phyloP scores from a whole-genome alignment of 2,888 invertebrate genomes.

The Euproctis similis region DNA sequence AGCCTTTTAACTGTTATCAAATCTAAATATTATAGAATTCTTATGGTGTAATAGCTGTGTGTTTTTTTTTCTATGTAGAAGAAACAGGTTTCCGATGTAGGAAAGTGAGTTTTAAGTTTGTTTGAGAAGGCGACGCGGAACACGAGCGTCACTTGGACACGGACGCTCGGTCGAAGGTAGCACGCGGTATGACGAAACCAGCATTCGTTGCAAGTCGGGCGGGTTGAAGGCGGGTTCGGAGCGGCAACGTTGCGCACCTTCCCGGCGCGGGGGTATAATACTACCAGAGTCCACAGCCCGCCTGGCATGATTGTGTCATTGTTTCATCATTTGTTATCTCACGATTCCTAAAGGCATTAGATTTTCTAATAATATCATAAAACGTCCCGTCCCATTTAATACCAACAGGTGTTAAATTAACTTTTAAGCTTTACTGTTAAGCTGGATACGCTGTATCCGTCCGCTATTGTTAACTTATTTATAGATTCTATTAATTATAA shows the following conservation, averaged over 20 bases:
- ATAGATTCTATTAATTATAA: too few species aligned
- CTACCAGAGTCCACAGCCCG: slow-evolving; percentile 37
- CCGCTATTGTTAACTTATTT: too few species aligned
- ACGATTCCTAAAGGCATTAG: slow-evolving; percentile 37
- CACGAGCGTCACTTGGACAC: slow-evolving; percentile 35
- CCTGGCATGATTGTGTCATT: slow-evolving; percentile 48
- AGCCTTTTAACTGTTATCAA: slow-evolving; percentile 26
- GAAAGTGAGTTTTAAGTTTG: slow-evolving; percentile 63
- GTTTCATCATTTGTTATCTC: slow-evolving; percentile 55
- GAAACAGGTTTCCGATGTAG: slow-evolving; percentile 53
- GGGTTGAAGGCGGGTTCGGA: slow-evolving; percentile 31
- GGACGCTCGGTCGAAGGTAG: slow-evolving; percentile 46
- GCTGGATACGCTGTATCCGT: too few species aligned
- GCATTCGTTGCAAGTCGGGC: slow-evolving; percentile 23
- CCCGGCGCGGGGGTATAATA: slow-evolving; percentile 38
- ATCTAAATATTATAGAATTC: slow-evolving; percentile 34
- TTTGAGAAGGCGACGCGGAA: slow-evolving; percentile 34
- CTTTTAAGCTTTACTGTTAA: too few species aligned
- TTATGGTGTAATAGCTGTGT: slow-evolving; percentile 33
- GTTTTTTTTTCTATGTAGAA: slow-evolving; percentile 39
- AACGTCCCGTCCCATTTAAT: too few species aligned
- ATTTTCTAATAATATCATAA: slow-evolving; percentile 20
- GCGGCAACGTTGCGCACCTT: slow-evolving; percentile 51
- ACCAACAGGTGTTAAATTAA: too few species aligned
- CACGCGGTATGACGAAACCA: slow-evolving; percentile 45